Base-by-base conservation (phyloP, 2,113 vertebrate genomes). In the Gadus chalcogrammus region DNA sequence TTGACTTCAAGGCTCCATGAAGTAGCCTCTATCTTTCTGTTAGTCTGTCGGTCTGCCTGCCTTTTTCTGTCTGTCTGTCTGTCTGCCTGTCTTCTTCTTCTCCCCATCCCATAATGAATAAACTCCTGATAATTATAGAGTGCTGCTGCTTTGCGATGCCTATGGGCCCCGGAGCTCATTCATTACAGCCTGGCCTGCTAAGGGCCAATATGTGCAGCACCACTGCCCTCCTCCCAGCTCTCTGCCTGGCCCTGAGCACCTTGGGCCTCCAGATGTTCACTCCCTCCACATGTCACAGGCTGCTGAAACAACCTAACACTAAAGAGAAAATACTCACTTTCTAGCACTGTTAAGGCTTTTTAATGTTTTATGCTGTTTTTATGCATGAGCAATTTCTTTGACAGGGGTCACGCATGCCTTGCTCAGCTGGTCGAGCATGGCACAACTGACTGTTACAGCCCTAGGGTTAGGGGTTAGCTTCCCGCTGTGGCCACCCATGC, bases 51-150 rank as follows among this genome's bases (percentile, higher is more conserved):
- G 60, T 73, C 69, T 74, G 24, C 24, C 24, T 24, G 24, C 2
- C 24, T 24, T 24, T 3, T 24, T 24, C 31, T 35, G 31, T 35
- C 61, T 13, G 61, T 15, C 62, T 31, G 18, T 72, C 72, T 70
- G 60, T 71, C 69, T 74, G 61, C n/a, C n/a, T n/a, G n/a, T n/a
- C n/a, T n/a, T 52, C 20, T 65, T 58, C 66, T 72, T 52, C 61
- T 67, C 72, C 76, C 42, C 22, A 76, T 65, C 78, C 63, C 56
- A 72, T 84, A 81, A 86, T 81, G 71, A 85, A 82, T 77, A 80
- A 84, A 70, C 72, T 79, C 84, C 65, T 61, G 76, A 81, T 70
- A 84, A 81, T 84, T 84, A 81, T 65, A 82, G 78, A 61, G 65
- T 69, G 65, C 52, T 65, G n/a, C 69, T 70, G 70, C 64, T 4